A percentile compares a stretch with the other conserved stretches of the same genome.
These are phyloP conservation scores for Cephalopterus ornatus DNA, from an alignment of 2,113 vertebrate genomes.

Conservation along the genomic window DNA sequence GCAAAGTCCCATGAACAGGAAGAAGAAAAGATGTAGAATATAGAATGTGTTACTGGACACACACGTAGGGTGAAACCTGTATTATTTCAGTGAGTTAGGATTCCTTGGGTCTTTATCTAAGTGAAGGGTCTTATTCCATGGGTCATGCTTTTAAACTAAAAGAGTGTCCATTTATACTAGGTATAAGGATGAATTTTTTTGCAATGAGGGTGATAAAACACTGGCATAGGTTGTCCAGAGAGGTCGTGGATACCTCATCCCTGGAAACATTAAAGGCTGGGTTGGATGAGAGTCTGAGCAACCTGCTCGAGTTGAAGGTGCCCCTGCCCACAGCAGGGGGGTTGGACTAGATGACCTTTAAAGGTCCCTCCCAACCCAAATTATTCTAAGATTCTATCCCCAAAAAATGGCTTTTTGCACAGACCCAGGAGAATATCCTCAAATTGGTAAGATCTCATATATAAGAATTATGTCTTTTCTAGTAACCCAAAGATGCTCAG, in stretches of 20 bases:
- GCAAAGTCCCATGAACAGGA: neutral
- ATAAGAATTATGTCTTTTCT: fast-evolving
- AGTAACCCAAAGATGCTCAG: neutral
- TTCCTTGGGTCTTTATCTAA: neutral
- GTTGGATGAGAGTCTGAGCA: neutral
- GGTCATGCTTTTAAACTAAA: neutral
- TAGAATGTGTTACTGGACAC: neutral
- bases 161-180: neutral
- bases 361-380: neutral
- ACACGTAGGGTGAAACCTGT: neutral
- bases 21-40: neutral
- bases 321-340: neutral
- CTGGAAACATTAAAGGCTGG: neutral
- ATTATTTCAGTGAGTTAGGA: neutral
- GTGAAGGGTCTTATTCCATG: neutral
- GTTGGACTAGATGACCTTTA: neutral
- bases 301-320: neutral
- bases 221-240: neutral
- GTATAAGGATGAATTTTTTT: neutral
- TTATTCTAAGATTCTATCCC: neutral
- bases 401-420: neutral
- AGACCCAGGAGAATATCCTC: neutral
- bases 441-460: neutral
- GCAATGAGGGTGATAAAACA: neutral
- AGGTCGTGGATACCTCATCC: neutral